Conservation (phyloP, 2,797 vertebrate species). For the Falco rusticolus region DNA sequence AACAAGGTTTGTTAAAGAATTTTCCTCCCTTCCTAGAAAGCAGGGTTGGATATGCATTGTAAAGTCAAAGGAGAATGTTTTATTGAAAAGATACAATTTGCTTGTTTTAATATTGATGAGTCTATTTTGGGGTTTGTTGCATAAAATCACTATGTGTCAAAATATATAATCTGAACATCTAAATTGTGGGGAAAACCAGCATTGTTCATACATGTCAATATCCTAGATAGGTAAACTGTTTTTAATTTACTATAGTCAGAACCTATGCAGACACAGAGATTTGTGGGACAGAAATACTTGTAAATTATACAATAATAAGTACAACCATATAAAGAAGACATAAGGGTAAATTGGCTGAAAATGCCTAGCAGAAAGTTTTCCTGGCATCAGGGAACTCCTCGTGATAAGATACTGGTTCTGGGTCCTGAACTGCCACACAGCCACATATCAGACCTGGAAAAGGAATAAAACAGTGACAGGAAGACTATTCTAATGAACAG, state of each 20-base stretch:
- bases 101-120: conserved; percentile 4
- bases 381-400: background rate
- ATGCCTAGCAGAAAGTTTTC: background rate
- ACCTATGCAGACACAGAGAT: background rate
- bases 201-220: background rate
- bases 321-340: background rate
- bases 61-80: background rate
- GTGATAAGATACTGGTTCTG: background rate
- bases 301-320: background rate
- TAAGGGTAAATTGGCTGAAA: background rate
- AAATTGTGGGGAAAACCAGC: background rate
- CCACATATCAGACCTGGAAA: background rate
- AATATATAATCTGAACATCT: background rate
- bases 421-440: background rate
- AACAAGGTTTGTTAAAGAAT: background rate
- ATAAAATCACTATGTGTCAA: background rate
- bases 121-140: background rate
- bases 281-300: background rate
- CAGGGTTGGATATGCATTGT: background rate
- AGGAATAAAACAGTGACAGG: background rate
- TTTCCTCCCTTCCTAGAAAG: background rate
- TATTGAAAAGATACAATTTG: background rate
- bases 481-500: background rate
- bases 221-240: background rate
- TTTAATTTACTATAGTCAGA: background rate